These are phyloP conservation scores for Erethizon dorsatum DNA, from an alignment of 2,797 vertebrate species.

Conservation along the genomic window DNA sequence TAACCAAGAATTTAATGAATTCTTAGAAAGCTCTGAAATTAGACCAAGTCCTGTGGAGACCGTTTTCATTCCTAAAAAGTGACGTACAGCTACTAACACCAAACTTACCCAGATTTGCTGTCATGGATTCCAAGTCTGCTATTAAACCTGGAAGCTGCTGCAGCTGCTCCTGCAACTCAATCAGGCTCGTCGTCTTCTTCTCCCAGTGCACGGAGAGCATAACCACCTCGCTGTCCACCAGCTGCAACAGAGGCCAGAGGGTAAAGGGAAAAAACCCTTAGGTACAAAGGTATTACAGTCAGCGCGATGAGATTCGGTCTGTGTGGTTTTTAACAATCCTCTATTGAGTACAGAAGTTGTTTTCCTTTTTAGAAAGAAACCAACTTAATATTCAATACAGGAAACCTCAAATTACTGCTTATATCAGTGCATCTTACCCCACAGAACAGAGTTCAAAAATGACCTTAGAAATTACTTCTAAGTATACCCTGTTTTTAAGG, in stretches of 20 bases:
- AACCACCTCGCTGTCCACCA: conserved; percentile 95
- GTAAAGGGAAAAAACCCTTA: neutral
- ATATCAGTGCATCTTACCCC: conserved; percentile 29
- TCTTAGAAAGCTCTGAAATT: conserved; percentile 57
- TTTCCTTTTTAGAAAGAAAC: conserved; percentile 65
- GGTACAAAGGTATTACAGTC: neutral
- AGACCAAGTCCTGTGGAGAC: neutral
- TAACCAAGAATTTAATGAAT: conserved; percentile 48
- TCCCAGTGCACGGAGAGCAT: conserved; percentile 98
- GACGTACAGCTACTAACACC: neutral
- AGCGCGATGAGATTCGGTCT: neutral
- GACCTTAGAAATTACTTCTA: conserved; percentile 72
- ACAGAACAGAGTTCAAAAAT: conserved; percentile 40
- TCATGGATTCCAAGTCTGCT: conserved; percentile 93
- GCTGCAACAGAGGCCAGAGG: conserved; percentile 88
- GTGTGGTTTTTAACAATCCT: neutral
- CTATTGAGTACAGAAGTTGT: neutral
- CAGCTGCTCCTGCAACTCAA: conserved; percentile 95
- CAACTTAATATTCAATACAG: conserved; percentile 22
- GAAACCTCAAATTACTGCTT: conserved; percentile 74
- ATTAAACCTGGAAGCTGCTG: conserved; percentile 93
- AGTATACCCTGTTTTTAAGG: conserved; percentile 56
- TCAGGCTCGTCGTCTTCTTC: conserved; percentile 92
- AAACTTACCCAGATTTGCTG: conserved; percentile 92
- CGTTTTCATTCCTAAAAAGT: conserved; percentile 14